A percentile compares a stretch with the other conserved stretches of the same genome.
phyloP scores from a whole-genome alignment of 1,140 invertebrate species.

The Drosophila malerkotliana region DNA sequence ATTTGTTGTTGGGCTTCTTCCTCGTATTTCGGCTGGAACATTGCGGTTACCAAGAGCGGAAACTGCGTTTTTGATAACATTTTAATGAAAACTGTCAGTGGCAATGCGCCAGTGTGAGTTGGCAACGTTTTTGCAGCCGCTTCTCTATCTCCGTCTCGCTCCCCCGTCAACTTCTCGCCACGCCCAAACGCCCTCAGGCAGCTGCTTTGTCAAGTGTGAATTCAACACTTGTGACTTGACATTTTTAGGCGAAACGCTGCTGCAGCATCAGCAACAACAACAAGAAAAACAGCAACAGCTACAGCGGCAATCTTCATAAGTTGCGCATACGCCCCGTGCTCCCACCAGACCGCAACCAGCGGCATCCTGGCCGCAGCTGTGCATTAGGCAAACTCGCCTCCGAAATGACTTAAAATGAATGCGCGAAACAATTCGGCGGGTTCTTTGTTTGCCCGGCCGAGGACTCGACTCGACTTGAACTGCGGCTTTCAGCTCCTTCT shows the following conservation, averaged over 20 bases:
- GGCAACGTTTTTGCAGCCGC: slow-evolving; percentile 19
- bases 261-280: slow-evolving; percentile 23
- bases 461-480: slow-evolving; percentile 26
- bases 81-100: slow-evolving; percentile 82
- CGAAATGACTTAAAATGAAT: slow-evolving; percentile 65
- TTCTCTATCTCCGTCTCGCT: slow-evolving; percentile 1
- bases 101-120: slow-evolving; percentile 50
- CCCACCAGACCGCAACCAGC: slow-evolving; percentile 13
- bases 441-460: slow-evolving; percentile 67
- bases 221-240: slow-evolving; percentile 82
- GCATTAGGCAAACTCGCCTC: slow-evolving; percentile 63
- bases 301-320: slow-evolving; percentile 74
- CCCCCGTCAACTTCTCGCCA: slow-evolving; percentile 39
- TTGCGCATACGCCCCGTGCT: slow-evolving; percentile 65
- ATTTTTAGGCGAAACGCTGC: slow-evolving; percentile 72
- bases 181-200: slow-evolving; percentile 36
- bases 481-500: slow-evolving; percentile 8
- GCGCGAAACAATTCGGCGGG: slow-evolving; percentile 59
- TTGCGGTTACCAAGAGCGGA: slow-evolving; percentile 45
- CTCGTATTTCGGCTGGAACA: slow-evolving; percentile 41
- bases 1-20: slow-evolving; percentile 39
- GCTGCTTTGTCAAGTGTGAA: slow-evolving; percentile 80
- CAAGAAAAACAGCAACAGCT: slow-evolving; percentile 37
- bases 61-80: slow-evolving; percentile 78
- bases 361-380: slow-evolving; percentile 61